These are phyloP conservation scores for Callaeas wilsoni DNA, from an alignment of 2,113 vertebrate genomes.

Conservation along the genomic window DNA sequence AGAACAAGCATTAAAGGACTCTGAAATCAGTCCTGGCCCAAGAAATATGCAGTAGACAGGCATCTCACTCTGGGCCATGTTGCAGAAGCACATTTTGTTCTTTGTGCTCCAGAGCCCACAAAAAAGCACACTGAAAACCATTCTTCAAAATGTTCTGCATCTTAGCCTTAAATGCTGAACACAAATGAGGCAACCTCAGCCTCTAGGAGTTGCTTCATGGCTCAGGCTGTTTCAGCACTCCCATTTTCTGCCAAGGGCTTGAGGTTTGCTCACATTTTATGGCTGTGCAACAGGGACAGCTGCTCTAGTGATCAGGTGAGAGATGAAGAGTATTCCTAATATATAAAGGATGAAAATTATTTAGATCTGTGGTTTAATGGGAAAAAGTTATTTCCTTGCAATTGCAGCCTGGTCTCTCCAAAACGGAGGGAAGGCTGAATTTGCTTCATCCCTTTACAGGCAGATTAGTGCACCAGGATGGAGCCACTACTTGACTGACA, in stretches of 20 bases:
- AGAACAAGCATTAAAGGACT: not conserved
- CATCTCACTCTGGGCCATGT: rapidly evolving
- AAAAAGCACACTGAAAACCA: not conserved
- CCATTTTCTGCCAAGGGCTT: not conserved
- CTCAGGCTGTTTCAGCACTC: not conserved
- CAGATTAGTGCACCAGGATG: not conserved
- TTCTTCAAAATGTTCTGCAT: not conserved
- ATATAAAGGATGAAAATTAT: not conserved
- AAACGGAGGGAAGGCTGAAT: not conserved
- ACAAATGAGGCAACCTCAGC: not conserved
- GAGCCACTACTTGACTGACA: not conserved
- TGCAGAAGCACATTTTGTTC: not conserved
- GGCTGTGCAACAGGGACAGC: not conserved
- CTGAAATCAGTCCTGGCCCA: not conserved
- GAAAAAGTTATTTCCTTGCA: not conserved
- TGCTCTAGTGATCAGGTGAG: not conserved
- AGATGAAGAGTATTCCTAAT: not conserved
- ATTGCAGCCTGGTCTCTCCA: not conserved
- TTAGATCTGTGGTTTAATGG: not conserved
- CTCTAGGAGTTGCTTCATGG: not conserved
- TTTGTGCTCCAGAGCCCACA: not conserved
- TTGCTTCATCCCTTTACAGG: not conserved
- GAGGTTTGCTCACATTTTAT: not conserved
- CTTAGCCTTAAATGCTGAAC: not conserved
- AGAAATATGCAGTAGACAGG: not conserved